Evolutionary conservation across 2,888 invertebrate genomes (phyloP), one percentile per base, ranked within the genome.

Genomic region (Alviniconcha strummeri): DNA sequence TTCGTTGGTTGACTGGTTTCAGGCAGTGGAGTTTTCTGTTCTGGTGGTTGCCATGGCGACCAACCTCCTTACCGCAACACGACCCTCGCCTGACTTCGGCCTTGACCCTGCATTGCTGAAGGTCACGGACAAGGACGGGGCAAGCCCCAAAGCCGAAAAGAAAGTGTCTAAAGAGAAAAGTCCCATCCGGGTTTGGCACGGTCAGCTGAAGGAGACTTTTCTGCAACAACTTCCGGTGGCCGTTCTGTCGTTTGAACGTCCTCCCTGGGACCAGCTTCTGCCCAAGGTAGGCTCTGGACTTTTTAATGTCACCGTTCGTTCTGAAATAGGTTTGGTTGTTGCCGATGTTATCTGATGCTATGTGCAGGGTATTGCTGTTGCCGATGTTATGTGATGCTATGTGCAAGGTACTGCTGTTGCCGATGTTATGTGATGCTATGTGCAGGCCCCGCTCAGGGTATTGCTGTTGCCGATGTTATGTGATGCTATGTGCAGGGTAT

Each of bases 211-310:
- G 60, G 82, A 85, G 9, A 69, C 77, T 19, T 88, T 85, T 81
- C 79, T 89, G 72, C 57, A 83, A 19, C 82, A 84, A 19, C 83
- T 91, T 8, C 85, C 86, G n/a, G 54, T 55, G 64, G 74, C 74
- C 56, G 80, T 87, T 7, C 60, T 56, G 79, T 72, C 76, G 13
- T 52, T 87, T 36, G 81, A 85, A 19, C 76, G 75, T 54, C 89
- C 89, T 71, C 90, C 90, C 19, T 91, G 90, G 90, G 85, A 84
- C 83, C 89, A 88, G 74, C 84, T 90, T 36, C 52, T 88, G 69
- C 85, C 88, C 60, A 90, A 89, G 89, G 91, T 90, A 57, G 8
- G 60, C 13, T 60, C 60, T 13, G 36, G 19, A 15, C 52, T 79
- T 15, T 69, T 55, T 15, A 36, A 69, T 55, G 17, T 64, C 36